These are phyloP conservation scores for Psophia crepitans DNA, from an alignment of 2,113 vertebrate genomes.

Conservation along the genomic window DNA sequence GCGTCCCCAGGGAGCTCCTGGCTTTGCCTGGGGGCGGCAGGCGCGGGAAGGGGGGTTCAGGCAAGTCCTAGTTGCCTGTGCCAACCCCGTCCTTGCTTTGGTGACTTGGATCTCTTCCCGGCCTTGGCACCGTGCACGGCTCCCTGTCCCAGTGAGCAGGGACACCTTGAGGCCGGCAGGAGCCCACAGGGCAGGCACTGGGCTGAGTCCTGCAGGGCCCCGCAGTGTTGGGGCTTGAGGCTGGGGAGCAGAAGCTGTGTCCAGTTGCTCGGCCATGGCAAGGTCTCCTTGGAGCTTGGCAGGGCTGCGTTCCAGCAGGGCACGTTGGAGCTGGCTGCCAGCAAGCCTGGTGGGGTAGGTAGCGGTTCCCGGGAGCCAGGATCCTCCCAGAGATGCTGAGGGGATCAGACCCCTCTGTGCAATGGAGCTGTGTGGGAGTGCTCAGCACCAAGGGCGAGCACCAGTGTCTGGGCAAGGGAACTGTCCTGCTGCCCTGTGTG, in stretches of 20 bases:
- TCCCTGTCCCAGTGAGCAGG: neutral
- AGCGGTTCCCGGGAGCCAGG: neutral
- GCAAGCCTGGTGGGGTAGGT: neutral
- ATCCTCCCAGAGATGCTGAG: rapidly evolving
- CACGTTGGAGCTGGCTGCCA: neutral
- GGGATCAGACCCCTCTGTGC: neutral
- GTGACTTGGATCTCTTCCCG: neutral
- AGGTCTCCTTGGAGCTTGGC: neutral
- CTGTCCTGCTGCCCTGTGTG: neutral
- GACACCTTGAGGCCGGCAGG: neutral
- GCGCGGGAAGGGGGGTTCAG: neutral
- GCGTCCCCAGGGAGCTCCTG: neutral
- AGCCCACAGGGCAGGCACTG: rapidly evolving
- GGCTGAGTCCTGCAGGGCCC: neutral
- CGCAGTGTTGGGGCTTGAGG: neutral
- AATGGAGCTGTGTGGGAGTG: rapidly evolving
- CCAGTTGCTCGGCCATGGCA: neutral
- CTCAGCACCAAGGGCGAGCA: rapidly evolving
- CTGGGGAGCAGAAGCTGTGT: neutral
- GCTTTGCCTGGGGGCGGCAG: neutral
- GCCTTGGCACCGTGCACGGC: neutral
- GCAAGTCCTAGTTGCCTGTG: neutral
- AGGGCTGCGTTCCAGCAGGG: rapidly evolving
- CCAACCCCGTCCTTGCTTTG: neutral
- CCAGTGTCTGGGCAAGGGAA: rapidly evolving